Base-by-base conservation (phyloP, 2,797 vertebrate genomes). In the Pteronotus mesoamericanus region DNA sequence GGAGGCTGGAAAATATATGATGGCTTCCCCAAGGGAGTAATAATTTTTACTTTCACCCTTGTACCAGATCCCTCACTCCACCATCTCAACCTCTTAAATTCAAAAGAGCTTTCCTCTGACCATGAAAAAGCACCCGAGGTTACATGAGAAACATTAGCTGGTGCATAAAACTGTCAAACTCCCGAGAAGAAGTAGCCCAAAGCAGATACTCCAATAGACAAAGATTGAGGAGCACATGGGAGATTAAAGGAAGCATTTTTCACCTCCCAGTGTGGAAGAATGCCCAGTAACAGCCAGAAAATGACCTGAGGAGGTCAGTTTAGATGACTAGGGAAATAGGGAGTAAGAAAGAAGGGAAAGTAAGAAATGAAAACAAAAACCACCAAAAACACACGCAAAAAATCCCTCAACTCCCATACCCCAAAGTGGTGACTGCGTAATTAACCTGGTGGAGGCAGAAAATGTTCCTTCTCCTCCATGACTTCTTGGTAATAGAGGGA, bases 61-160 rank as follows among this genome's bases (percentile, higher is more conserved):
- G 69, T 87, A 59, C 34, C 44, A 87, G 71, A 96, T 93, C 12
- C 53, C 66, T 86, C 53, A 48, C 84, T 80, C 91, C 15, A 61
- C 79, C 57, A 34, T 89, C 55, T 37, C 26, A 42, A 87, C 87
- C 96, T 94, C 97, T 95, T 91, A 95, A 90, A 94, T 96, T 96
- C 96, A 91, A 78, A 92, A 83, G 64, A 64, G 19, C 80, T 89
- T 72, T 71, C 57, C 53, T 80, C n/a, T 93, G 95, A 97, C 96
- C 93, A 78, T 80, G 95, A 93, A 86, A 94, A 96, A 95, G 48
- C 61, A 53, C 85, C 59, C 0, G 1, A 84, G 84, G 68, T 95
- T 86, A 79, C 18, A 3, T 1, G 32, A 79, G 85, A 86, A 95
- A 80, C 86, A 93, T 84, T 85, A 87, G 61, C 86, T 77, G 37